These are phyloP conservation scores for Lissocephala sabroskyi DNA, from an alignment of 2,888 invertebrate species.

Conservation along the genomic window DNA sequence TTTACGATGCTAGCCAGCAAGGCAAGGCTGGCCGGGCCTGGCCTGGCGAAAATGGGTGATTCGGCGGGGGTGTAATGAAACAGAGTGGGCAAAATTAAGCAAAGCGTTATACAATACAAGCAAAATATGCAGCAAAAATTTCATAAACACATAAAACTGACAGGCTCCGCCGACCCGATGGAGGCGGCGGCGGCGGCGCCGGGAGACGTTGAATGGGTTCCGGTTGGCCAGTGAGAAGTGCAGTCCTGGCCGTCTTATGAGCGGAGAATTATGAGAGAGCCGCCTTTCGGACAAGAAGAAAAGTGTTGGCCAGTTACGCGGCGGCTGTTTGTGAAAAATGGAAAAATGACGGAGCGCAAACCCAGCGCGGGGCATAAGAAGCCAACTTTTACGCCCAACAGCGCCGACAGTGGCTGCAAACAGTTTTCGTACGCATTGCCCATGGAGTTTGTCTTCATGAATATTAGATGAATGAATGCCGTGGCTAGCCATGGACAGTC, in stretches of 20 bases:
- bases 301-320: background rate
- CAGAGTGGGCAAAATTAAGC: constrained; percentile 41
- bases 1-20: constrained; percentile 39
- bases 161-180: constrained; percentile 22
- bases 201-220: background rate
- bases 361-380: constrained; percentile 28
- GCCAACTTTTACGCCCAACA: background rate
- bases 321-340: constrained; percentile 51
- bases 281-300: constrained; percentile 19
- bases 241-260: constrained; percentile 54
- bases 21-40: background rate
- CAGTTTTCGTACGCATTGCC: constrained; percentile 9
- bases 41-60: too few species aligned
- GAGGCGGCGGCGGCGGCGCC: too few species aligned
- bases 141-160: constrained; percentile 63
- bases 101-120: constrained; percentile 51
- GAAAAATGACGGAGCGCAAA: too few species aligned
- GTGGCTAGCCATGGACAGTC: constrained; percentile 29
- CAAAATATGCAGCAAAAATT: constrained; percentile 61
- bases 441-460: constrained; percentile 45
- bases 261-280: constrained; percentile 61
- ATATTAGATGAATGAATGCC: constrained; percentile 51
- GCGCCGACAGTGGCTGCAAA: constrained; percentile 4
- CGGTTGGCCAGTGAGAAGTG: constrained; percentile 26
- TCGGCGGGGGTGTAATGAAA: too few species aligned